Evolutionary conservation across 2,113 vertebrate species (phyloP), one percentile per base, ranked within the genome.

Genomic region (Anolis carolinensis): DNA sequence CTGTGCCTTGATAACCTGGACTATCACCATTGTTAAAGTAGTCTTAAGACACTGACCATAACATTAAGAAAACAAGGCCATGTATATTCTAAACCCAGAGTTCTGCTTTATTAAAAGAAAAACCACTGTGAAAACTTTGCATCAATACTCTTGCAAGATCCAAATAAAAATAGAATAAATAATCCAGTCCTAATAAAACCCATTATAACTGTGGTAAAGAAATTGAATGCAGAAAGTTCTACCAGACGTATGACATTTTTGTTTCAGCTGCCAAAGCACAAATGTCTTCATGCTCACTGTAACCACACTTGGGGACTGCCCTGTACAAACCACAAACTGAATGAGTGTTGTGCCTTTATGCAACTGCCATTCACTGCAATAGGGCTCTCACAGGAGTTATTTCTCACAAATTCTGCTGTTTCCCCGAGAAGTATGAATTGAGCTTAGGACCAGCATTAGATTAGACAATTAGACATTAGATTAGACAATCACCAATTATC

Each of bases 241-340:
- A 90, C 91, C 93, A 91, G 30, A 89, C 81, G 91, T 83, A 93
- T 0, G 0, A 93, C 89, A 73, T 90, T 91, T 96, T 94, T 85
- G 91, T 89, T 95, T 87, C 87, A 73, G 93, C 91, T 94, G 92
- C 90, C 92, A 87, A 96, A 96, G 95, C 94, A 96, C 94, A 96
- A 95, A 93, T 86, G 95, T 95, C 96, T 97, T 96, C 96, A 86
- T 96, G 96, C 86, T 94, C 88, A 92, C 91, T 93, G 95, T 95
- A 93, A 94, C 91, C 90, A 48, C 8, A 70, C 30, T n/a, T 30
- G 27, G 32, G 52, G 23, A 30, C 6, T 27, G 1, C 52, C 39
- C 23, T 81, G 21, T 39, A 50, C 25, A 44, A 76, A 6, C 5
- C 23, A 25, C 63, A 74, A 34, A 44, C 9, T 79, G n/a, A 59